These are phyloP conservation scores for Papilio polyxenes DNA, from an alignment of 1,140 invertebrate species.

Conservation along the genomic window DNA sequence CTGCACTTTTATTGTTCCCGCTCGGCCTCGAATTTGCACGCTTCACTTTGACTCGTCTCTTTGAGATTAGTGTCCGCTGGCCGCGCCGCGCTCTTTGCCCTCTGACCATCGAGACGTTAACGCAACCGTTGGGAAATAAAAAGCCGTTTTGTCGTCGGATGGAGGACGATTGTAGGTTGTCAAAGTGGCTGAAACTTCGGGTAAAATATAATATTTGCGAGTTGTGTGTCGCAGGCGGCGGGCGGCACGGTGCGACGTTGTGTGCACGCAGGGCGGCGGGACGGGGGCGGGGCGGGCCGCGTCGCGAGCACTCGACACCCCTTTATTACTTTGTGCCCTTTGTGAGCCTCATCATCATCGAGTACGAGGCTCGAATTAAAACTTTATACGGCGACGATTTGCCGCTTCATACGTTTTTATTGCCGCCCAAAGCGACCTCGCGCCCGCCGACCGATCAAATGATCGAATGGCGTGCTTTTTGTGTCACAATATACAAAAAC, in stretches of 20 bases:
- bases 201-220: slow-evolving; percentile 32
- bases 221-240: slow-evolving; percentile 24
- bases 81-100: slow-evolving; percentile 57
- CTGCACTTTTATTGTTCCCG: slow-evolving; percentile 78
- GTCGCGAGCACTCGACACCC: slow-evolving; percentile 69
- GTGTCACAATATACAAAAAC: slow-evolving; percentile 11
- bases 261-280: slow-evolving; percentile 40
- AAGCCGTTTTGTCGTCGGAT: slow-evolving; percentile 40
- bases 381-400: slow-evolving; percentile 70
- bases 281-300: slow-evolving; percentile 41
- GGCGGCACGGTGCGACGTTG: slow-evolving; percentile 32
- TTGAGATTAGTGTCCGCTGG: slow-evolving; percentile 62
- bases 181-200: slow-evolving; percentile 37
- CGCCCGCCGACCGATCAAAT: not conserved
- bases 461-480: slow-evolving; percentile 19
- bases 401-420: slow-evolving; percentile 58
- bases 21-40: slow-evolving; percentile 74
- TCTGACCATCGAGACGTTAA: slow-evolving; percentile 61
- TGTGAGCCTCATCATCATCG: slow-evolving; percentile 68
- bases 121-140: slow-evolving; percentile 44
- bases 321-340: slow-evolving; percentile 76
- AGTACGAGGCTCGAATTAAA: slow-evolving; percentile 74
- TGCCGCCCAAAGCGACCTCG: slow-evolving; percentile 48
- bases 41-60: slow-evolving; percentile 75
- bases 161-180: slow-evolving; percentile 27